These are phyloP conservation scores for Julus scanicus DNA, from an alignment of 2,888 invertebrate genomes.

Conservation along the genomic window DNA sequence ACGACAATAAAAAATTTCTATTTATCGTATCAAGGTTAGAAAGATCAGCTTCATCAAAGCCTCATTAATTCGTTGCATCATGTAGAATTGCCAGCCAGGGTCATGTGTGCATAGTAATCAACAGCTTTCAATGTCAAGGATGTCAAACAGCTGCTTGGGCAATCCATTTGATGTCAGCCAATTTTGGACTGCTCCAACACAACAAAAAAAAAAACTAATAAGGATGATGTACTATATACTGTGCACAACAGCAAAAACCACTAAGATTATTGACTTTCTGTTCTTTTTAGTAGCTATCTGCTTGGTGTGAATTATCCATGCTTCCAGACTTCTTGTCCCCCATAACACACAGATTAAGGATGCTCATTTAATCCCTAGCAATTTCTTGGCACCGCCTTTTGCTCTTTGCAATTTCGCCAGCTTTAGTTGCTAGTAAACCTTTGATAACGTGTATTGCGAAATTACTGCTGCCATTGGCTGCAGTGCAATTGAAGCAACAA, in stretches of 20 bases:
- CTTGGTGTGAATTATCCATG: too few species aligned
- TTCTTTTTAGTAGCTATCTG: background rate
- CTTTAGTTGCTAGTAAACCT: too few species aligned
- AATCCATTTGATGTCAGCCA: background rate
- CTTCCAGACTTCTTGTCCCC: too few species aligned
- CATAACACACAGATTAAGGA: too few species aligned
- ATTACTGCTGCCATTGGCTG: too few species aligned
- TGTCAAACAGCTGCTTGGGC: background rate
- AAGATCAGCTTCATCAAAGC: background rate
- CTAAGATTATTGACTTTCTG: background rate
- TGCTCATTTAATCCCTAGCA: too few species aligned
- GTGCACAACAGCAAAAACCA: background rate
- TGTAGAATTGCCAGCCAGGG: background rate
- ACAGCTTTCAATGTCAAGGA: slow-evolving; percentile 5
- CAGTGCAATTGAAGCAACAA: too few species aligned
- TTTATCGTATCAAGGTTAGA: background rate
- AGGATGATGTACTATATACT: background rate
- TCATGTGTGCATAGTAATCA: slow-evolving; percentile 16
- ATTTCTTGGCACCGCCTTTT: too few species aligned
- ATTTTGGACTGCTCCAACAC: background rate
- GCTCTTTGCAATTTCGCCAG: too few species aligned
- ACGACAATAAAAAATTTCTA: background rate
- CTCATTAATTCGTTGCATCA: slow-evolving; percentile 16
- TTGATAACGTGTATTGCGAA: too few species aligned
- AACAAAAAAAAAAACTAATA: background rate